Percentiles rank a stretch among this genome's conserved stretches.
phyloP scores from a whole-genome alignment of 2,113 vertebrate genomes.

The Carassius gibelio region DNA sequence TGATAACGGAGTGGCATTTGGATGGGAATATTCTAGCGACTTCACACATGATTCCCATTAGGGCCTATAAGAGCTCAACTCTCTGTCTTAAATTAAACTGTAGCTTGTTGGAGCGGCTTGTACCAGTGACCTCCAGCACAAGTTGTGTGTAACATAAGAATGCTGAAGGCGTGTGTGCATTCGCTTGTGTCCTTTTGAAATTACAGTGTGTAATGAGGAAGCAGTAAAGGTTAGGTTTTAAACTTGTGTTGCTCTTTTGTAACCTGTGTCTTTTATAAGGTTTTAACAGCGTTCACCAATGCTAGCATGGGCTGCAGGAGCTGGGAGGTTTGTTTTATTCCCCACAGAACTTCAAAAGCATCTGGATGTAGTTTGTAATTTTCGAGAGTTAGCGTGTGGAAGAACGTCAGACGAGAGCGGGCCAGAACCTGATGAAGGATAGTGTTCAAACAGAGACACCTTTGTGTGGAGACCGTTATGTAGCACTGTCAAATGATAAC shows the following conservation, averaged over 20 bases:
- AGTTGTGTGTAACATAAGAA: neutral
- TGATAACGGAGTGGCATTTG: neutral
- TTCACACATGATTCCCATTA: slow-evolving; percentile 6
- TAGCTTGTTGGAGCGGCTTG: neutral
- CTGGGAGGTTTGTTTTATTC: neutral
- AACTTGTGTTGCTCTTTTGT: neutral
- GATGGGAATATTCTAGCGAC: neutral
- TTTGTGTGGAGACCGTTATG: neutral
- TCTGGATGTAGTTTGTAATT: slow-evolving; percentile 54
- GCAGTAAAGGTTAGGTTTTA: neutral
- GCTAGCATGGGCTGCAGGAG: neutral
- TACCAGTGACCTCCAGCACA: slow-evolving; percentile 1
- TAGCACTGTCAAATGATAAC: neutral
- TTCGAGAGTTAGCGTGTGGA: slow-evolving; percentile 15
- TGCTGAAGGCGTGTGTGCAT: neutral
- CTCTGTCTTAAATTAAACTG: neutral
- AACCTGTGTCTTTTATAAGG: slow-evolving; percentile 15
- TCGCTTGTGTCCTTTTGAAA: neutral
- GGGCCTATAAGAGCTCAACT: neutral
- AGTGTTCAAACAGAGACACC: neutral
- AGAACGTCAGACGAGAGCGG: slow-evolving; percentile 8
- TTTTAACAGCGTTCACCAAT: neutral
- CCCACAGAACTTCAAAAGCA: slow-evolving; percentile 36
- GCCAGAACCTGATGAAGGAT: slow-evolving; percentile 11
- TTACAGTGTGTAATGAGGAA: slow-evolving; percentile 18